phyloP scores from a whole-genome alignment of 2,888 invertebrate species.

The Trissolcus japonicus region DNA sequence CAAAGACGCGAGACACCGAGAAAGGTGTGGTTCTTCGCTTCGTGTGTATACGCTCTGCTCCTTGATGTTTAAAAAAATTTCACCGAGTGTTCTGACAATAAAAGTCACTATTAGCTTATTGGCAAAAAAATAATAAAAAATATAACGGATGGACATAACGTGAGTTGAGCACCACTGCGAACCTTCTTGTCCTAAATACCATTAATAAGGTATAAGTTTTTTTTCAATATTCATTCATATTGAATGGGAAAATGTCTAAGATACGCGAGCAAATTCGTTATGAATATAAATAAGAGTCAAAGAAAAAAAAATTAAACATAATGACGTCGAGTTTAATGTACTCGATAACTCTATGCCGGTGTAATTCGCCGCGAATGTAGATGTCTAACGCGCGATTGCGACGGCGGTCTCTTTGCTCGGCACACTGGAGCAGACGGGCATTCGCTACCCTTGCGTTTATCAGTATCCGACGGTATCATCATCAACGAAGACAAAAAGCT shows the following conservation, averaged over 20 bases:
- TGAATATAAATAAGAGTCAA: no score
- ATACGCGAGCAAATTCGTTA: no score
- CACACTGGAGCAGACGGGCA: slow-evolving; percentile 21
- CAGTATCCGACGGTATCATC: slow-evolving; percentile 40
- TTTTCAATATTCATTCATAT: no score
- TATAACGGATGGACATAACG: slow-evolving; percentile 21
- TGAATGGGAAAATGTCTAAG: neutral
- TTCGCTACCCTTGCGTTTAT: slow-evolving; percentile 42
- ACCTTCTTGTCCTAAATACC: slow-evolving; percentile 3
- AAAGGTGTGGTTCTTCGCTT: slow-evolving; percentile 25
- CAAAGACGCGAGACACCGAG: slow-evolving; percentile 46
- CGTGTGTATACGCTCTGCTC: slow-evolving; percentile 11
- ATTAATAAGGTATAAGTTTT: neutral
- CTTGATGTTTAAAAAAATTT: slow-evolving; percentile 46
- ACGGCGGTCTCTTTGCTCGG: slow-evolving; percentile 26
- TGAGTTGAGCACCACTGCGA: slow-evolving; percentile 25
- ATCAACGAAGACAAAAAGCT: slow-evolving; percentile 53
- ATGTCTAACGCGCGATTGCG: slow-evolving; percentile 61
- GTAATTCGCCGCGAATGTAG: slow-evolving; percentile 56
- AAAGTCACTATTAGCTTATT: slow-evolving; percentile 47
- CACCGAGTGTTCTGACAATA: slow-evolving; percentile 46
- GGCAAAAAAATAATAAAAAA: no score
- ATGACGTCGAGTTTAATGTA: slow-evolving; percentile 10
- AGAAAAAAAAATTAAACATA: slow-evolving; percentile 16
- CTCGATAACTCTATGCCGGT: slow-evolving; percentile 19